Percentiles rank a stretch among this genome's conserved stretches.
Conservation (phyloP, 2,797 vertebrate species). For the Girardinus metallicus region DNA sequence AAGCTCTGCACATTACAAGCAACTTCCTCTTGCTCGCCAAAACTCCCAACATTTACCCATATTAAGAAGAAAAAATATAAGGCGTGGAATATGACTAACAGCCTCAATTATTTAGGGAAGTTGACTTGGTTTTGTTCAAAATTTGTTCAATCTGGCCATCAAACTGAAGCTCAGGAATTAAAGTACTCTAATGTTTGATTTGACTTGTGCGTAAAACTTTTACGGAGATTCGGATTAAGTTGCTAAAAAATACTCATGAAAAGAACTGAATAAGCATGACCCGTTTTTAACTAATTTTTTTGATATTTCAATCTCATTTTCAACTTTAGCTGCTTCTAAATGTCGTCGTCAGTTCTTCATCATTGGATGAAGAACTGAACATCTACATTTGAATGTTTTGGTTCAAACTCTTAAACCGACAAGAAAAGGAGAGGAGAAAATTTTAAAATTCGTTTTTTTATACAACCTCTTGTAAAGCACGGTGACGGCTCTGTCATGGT, state of each 20-base stretch:
- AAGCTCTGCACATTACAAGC: slow-evolving; percentile 39
- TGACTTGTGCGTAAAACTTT: neutral
- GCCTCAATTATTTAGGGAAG: neutral
- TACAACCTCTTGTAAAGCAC: neutral
- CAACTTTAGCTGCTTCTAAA: neutral
- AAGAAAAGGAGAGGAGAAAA: neutral
- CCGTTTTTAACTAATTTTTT: too few relatives aligned
- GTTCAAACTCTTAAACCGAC: neutral
- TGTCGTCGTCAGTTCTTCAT: neutral
- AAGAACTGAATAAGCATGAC: too few relatives aligned
- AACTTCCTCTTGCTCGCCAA: slow-evolving; percentile 45
- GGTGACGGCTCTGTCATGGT: neutral
- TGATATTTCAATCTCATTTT: neutral
- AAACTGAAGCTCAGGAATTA: neutral
- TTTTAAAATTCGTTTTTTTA: neutral
- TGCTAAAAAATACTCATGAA: neutral
- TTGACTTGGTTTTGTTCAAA: neutral
- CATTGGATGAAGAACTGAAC: too few relatives aligned
- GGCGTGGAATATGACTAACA: neutral
- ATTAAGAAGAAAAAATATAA: slow-evolving; percentile 3
- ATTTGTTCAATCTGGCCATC: neutral
- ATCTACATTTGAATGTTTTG: neutral
- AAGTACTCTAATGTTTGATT: neutral
- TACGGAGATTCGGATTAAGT: neutral
- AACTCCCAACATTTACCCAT: slow-evolving; percentile 17